These are phyloP conservation scores for Zelleria hepariella DNA, from an alignment of 2,888 invertebrate species.

Conservation along the genomic window DNA sequence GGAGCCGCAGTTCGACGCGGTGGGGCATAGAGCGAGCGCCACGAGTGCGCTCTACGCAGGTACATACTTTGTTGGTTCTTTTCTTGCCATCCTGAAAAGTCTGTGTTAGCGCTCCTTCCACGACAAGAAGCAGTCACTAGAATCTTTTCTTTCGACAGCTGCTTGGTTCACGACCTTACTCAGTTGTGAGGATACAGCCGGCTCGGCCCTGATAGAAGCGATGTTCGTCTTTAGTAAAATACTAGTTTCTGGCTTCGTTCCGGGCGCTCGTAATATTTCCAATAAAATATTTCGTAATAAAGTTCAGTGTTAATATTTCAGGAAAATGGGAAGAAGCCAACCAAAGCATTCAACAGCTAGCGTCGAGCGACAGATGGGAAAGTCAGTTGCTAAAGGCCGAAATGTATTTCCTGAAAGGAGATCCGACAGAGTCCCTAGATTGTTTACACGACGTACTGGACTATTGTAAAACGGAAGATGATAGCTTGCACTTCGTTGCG, in stretches of 20 bases:
- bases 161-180: too few relatives aligned
- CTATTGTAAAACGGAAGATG: constrained; percentile 64
- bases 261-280: too few relatives aligned
- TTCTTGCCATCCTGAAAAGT: neutral
- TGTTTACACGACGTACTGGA: constrained; percentile 66
- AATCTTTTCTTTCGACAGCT: too few relatives aligned
- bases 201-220: too few relatives aligned
- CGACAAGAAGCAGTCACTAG: too few relatives aligned
- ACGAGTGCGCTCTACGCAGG: constrained; percentile 18
- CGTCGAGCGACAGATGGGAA: constrained; percentile 77
- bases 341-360: constrained; percentile 76
- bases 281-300: too few relatives aligned
- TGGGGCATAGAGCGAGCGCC: constrained; percentile 10
- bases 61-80: constrained; percentile 1
- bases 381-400: constrained; percentile 73
- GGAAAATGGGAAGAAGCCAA: constrained; percentile 81
- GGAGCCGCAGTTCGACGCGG: constrained; percentile 25
- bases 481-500: constrained; percentile 65
- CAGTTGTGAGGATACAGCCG: too few relatives aligned
- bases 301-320: constrained; percentile 26
- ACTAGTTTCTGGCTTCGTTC: too few relatives aligned
- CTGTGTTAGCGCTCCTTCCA: too few relatives aligned
- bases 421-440: constrained; percentile 53
- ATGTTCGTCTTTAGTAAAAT: too few relatives aligned
- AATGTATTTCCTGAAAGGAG: constrained; percentile 69